A percentile compares a stretch with the other conserved stretches of the same genome.
phyloP scores from a whole-genome alignment of 2,797 vertebrate genomes.

The Coregonus sp. region DNA sequence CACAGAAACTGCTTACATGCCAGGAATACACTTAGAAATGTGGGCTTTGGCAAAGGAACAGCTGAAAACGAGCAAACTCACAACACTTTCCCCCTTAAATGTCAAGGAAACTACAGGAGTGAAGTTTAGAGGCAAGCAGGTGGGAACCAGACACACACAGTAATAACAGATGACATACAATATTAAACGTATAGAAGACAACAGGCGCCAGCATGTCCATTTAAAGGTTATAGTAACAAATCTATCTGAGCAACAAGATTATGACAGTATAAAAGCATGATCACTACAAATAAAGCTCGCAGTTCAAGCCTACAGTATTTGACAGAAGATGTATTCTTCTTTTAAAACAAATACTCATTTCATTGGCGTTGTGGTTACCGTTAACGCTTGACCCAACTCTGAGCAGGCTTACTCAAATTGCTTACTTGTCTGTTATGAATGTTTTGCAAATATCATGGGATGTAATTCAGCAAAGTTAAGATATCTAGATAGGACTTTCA shows the following conservation, averaged over 20 bases:
- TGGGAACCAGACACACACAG: conserved; percentile 18
- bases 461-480: background rate
- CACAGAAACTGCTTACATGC: conserved; percentile 53
- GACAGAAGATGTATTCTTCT: conserved; percentile 45
- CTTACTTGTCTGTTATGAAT: background rate
- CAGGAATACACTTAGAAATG: conserved; percentile 57
- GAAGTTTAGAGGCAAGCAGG: background rate
- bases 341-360: conserved; percentile 50
- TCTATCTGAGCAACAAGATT: background rate
- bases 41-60: conserved; percentile 74
- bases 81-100: conserved; percentile 45
- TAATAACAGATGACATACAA: background rate
- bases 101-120: conserved; percentile 43
- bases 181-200: background rate
- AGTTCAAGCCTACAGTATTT: conserved; percentile 6
- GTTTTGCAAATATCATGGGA: background rate
- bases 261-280: background rate
- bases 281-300: background rate
- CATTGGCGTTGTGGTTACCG: conserved; percentile 30
- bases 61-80: conserved; percentile 72
- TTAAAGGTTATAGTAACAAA: background rate
- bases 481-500: background rate
- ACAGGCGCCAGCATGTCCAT: background rate
- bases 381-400: conserved; percentile 21
- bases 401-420: conserved; percentile 43